A percentile compares a stretch with the other conserved stretches of the same genome.
Conservation (phyloP, 2,888 invertebrate species). For the Metellina segmentata region DNA sequence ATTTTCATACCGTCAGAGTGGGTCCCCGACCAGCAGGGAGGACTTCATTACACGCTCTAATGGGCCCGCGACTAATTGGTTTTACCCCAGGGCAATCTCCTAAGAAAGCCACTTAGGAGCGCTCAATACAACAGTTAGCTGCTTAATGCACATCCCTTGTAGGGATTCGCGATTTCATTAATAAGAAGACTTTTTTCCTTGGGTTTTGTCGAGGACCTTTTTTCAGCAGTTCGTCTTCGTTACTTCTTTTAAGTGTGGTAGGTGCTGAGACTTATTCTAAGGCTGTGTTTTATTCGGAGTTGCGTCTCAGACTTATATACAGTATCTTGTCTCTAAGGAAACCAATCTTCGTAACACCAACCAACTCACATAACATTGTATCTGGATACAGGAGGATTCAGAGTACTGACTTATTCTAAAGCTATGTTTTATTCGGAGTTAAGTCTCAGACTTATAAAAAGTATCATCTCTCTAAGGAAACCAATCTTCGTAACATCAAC, state of each 20-base stretch:
- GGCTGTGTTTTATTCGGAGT: too few relatives aligned
- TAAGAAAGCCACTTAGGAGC: conserved; percentile 50
- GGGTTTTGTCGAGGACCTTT: neutral
- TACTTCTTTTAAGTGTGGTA: neutral
- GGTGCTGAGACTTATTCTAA: too few relatives aligned
- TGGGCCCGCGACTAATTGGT: conserved; percentile 55
- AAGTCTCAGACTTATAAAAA: too few relatives aligned
- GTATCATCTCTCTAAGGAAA: too few relatives aligned
- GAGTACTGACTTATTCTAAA: too few relatives aligned
- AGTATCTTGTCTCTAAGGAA: too few relatives aligned
- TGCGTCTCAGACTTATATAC: too few relatives aligned
- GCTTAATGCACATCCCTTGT: conserved; percentile 55
- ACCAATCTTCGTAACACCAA: too few relatives aligned
- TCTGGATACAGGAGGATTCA: too few relatives aligned
- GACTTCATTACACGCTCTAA: conserved; percentile 60
- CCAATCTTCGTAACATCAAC: too few relatives aligned
- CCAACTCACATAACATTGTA: too few relatives aligned
- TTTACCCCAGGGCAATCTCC: conserved; percentile 30
- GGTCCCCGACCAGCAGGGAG: neutral
- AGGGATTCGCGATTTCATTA: conserved; percentile 26
- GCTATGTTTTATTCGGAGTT: too few relatives aligned
- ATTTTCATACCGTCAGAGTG: neutral
- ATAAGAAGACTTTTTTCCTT: neutral
- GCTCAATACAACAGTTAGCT: conserved; percentile 24
- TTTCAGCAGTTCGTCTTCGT: neutral